These are phyloP conservation scores for Steinernema khuongi DNA, from an alignment of 1,140 invertebrate genomes.

Conservation along the genomic window DNA sequence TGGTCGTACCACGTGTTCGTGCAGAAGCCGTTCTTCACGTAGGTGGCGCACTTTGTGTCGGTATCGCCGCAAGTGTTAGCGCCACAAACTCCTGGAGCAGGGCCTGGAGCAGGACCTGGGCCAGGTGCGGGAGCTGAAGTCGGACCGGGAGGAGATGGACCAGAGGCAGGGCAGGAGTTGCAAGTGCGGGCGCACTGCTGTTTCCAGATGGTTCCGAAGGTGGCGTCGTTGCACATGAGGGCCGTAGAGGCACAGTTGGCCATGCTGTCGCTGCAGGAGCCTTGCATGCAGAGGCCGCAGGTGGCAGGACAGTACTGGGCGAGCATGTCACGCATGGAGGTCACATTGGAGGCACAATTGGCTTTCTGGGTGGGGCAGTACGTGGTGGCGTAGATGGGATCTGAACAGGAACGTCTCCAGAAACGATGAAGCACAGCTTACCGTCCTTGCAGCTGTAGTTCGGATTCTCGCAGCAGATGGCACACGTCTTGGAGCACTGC, in stretches of 20 bases:
- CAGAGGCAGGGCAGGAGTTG: neutral
- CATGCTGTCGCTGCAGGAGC: neutral
- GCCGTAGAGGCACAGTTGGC: neutral
- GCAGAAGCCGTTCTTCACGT: too few relatives aligned
- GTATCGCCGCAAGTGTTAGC: too few relatives aligned
- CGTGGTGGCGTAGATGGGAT: neutral
- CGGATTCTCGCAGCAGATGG: neutral
- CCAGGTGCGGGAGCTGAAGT: too few relatives aligned
- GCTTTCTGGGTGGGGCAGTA: neutral
- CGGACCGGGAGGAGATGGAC: too few relatives aligned
- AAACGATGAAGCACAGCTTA: neutral
- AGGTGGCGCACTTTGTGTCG: too few relatives aligned
- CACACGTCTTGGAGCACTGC: neutral
- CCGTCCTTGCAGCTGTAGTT: neutral
- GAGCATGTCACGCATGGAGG: neutral
- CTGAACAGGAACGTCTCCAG: neutral
- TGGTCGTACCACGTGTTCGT: too few relatives aligned
- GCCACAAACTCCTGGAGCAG: too few relatives aligned
- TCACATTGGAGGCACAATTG: neutral
- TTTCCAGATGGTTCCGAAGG: neutral
- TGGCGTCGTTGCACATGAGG: neutral
- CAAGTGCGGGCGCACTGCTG: neutral
- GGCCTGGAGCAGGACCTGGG: too few relatives aligned
- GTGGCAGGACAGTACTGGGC: neutral
- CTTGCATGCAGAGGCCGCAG: neutral